These are phyloP conservation scores for Rhinopomastus cyanomelas DNA, from an alignment of 2,113 vertebrate genomes.

Conservation along the genomic window DNA sequence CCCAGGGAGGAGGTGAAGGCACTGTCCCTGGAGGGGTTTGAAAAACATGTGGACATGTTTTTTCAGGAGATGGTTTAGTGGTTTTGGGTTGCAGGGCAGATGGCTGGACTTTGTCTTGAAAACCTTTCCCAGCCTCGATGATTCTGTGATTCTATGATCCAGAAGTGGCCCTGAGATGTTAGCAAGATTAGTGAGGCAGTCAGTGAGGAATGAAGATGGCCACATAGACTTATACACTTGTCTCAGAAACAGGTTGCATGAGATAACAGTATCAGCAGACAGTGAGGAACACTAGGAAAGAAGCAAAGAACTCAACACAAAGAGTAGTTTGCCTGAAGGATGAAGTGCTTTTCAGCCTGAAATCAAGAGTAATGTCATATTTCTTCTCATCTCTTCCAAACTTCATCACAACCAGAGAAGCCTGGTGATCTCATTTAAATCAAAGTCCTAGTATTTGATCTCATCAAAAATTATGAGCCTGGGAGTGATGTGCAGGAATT, in stretches of 20 bases:
- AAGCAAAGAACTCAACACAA: background rate
- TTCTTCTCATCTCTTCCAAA: background rate
- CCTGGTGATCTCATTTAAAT: background rate
- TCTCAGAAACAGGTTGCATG: background rate
- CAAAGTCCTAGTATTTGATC: background rate
- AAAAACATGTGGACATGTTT: too few species aligned
- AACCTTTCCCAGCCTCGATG: too few species aligned
- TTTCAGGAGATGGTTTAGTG: too few species aligned
- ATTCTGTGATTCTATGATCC: too few species aligned
- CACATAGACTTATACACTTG: rapidly evolving
- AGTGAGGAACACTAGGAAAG: background rate
- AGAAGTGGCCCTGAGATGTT: background rate
- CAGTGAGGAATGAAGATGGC: background rate
- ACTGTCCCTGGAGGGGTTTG: too few species aligned
- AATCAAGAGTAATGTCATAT: background rate
- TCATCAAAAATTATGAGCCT: background rate
- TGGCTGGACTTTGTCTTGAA: too few species aligned
- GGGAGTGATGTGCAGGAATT: background rate
- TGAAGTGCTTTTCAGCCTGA: background rate
- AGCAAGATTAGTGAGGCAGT: background rate
- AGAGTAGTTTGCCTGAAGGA: background rate
- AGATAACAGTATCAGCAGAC: background rate
- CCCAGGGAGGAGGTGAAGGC: too few species aligned
- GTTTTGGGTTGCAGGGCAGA: too few species aligned
- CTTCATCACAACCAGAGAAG: background rate